phyloP scores from a whole-genome alignment of 2,888 invertebrate genomes.

The Dryocosmus kuriphilus region DNA sequence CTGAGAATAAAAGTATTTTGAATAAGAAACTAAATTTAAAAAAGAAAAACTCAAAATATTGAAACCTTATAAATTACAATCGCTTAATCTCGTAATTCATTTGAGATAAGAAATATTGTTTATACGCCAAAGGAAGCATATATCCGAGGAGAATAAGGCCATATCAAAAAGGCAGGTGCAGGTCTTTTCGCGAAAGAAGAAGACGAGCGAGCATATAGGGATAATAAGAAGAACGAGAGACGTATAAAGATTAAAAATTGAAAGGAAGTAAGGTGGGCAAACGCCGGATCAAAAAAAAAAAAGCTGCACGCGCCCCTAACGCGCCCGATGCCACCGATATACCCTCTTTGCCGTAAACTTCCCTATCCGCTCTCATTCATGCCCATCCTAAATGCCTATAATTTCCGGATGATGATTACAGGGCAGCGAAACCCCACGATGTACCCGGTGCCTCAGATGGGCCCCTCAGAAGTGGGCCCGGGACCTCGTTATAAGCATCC shows the following conservation, averaged over 20 bases:
- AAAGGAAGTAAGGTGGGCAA: slow-evolving; percentile 40
- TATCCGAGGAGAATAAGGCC: slow-evolving; percentile 69
- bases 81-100: slow-evolving; percentile 30
- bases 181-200: slow-evolving; percentile 56
- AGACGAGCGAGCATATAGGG: slow-evolving; percentile 36
- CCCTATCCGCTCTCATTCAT: slow-evolving; percentile 74
- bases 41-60: too few relatives aligned
- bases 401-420: slow-evolving; percentile 75
- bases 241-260: slow-evolving; percentile 41
- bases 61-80: slow-evolving; percentile 30
- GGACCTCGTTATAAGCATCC: slow-evolving; percentile 62
- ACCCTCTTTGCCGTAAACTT: slow-evolving; percentile 68
- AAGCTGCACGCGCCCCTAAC: slow-evolving; percentile 71
- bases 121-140: slow-evolving; percentile 47
- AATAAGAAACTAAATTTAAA: too few relatives aligned
- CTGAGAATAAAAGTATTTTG: too few relatives aligned
- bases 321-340: slow-evolving; percentile 72
- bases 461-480: slow-evolving; percentile 42
- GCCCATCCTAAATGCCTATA: slow-evolving; percentile 75
- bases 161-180: slow-evolving; percentile 65
- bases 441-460: slow-evolving; percentile 48
- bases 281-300: slow-evolving; percentile 50
- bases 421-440: slow-evolving; percentile 63
- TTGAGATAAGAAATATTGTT: slow-evolving; percentile 33
- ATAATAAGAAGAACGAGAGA: slow-evolving; percentile 46